phyloP scores from a whole-genome alignment of 2,113 vertebrate genomes.

The Megatriorchis doriae region DNA sequence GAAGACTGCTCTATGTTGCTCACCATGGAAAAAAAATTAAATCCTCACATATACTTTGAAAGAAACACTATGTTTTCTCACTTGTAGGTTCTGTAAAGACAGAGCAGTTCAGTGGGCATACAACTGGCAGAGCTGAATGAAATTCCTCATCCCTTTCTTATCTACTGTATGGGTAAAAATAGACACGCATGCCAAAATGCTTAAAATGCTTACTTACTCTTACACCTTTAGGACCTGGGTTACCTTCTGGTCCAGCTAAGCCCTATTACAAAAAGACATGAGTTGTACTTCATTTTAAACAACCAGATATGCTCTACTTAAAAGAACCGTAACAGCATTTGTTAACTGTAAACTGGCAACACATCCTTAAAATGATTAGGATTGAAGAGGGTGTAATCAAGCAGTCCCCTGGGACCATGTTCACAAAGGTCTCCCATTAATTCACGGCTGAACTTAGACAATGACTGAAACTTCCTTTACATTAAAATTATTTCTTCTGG shows the following conservation, averaged over 20 bases:
- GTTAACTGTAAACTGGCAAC: background rate
- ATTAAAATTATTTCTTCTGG: background rate
- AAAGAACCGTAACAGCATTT: background rate
- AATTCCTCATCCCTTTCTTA: background rate
- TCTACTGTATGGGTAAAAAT: background rate
- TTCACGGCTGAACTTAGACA: background rate
- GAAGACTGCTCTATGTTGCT: background rate
- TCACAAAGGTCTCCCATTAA: background rate
- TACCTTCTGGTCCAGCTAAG: slow-evolving; percentile 90
- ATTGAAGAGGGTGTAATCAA: background rate
- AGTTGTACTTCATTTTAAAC: slow-evolving; percentile 14
- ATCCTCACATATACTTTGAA: background rate
- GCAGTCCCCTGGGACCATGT: background rate
- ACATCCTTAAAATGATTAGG: background rate
- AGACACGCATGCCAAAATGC: background rate
- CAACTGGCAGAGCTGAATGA: background rate
- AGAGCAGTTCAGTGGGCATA: background rate
- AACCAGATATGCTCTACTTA: background rate
- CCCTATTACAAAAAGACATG: slow-evolving; percentile 77
- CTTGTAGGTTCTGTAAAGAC: background rate
- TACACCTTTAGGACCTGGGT: slow-evolving; percentile 90
- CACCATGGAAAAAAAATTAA: background rate
- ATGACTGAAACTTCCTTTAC: background rate
- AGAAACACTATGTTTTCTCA: background rate
- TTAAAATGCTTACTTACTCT: slow-evolving; percentile 84